These are phyloP conservation scores for Drosophila histrio DNA, from an alignment of 2,888 invertebrate genomes.

Conservation along the genomic window DNA sequence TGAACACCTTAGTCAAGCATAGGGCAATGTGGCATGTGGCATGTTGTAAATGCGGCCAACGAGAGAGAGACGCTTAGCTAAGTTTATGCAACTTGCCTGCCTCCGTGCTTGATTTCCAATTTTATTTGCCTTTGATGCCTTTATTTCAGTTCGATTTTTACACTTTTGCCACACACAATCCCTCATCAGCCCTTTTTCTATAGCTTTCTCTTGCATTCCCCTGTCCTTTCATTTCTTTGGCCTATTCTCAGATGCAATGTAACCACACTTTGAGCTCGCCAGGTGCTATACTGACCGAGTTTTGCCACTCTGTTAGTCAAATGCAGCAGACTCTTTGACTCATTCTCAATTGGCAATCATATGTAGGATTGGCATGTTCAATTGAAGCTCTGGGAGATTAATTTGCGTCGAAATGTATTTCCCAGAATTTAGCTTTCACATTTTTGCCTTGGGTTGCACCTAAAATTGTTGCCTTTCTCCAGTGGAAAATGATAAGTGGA, in stretches of 20 bases:
- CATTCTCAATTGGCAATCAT: constrained; percentile 16
- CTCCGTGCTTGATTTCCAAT: constrained; percentile 48
- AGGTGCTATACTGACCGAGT: constrained; percentile 31
- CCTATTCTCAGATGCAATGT: constrained; percentile 5
- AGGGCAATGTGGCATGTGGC: constrained; percentile 1
- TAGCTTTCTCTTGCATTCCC: neutral
- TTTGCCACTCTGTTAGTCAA: constrained; percentile 19
- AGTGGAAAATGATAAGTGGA: neutral
- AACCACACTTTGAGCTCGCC: constrained; percentile 9
- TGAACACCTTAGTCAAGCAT: constrained; percentile 17
- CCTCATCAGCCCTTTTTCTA: constrained; percentile 8
- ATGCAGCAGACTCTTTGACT: constrained; percentile 14
- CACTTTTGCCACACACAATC: constrained; percentile 37
- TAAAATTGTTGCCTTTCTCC: neutral
- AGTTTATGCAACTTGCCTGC: constrained; percentile 12
- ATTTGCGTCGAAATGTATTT: neutral
- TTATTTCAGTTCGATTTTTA: constrained; percentile 58
- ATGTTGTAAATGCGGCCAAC: constrained; percentile 44
- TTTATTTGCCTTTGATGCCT: constrained; percentile 54
- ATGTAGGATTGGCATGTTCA: constrained; percentile 29
- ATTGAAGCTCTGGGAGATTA: constrained; percentile 28
- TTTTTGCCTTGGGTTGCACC: neutral
- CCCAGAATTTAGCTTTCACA: neutral
- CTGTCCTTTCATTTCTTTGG: neutral
- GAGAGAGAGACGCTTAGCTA: constrained; percentile 5